Evolutionary conservation across 92 coral and sea anemone species (phyloP).

Genomic region (Paramuricea clavata): DNA sequence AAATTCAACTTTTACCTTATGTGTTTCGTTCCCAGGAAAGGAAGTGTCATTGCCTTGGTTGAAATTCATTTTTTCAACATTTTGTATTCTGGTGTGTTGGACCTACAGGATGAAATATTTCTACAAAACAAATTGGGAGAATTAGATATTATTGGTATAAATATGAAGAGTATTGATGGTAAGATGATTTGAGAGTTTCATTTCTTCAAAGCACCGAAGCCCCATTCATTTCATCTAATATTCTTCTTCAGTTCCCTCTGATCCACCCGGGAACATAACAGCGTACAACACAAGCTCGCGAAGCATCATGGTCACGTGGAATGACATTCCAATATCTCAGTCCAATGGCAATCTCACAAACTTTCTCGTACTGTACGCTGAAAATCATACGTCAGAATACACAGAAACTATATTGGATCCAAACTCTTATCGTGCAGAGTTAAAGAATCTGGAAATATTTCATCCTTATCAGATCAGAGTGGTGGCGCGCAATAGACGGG

Average conservation of each 20-base stretch:
- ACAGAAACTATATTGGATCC: constrained; percentile 24
- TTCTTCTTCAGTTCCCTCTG: constrained; percentile 79
- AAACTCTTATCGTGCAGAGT: not conserved
- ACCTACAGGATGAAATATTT: constrained; percentile 78
- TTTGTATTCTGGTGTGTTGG: constrained; percentile 81
- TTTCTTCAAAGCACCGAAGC: too few relatives aligned
- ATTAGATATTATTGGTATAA: constrained; percentile 48
- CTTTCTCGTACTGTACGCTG: constrained; percentile 67
- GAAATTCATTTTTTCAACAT: constrained; percentile 68
- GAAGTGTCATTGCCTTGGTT: constrained; percentile 83
- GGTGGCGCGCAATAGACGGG: constrained; percentile 79
- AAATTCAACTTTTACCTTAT: not conserved
- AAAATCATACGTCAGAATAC: not conserved
- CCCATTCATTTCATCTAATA: too few relatives aligned
- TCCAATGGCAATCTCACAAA: constrained; percentile 76
- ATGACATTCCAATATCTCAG: constrained; percentile 56
- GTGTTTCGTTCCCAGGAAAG: constrained; percentile 62
- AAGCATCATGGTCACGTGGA: constrained; percentile 74
- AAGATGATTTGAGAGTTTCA: constrained; percentile 38
- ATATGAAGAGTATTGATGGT: constrained; percentile 82
- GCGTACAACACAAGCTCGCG: constrained; percentile 80
- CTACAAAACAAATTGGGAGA: constrained; percentile 48
- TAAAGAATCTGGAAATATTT: constrained; percentile 67
- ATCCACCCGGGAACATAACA: constrained; percentile 68
- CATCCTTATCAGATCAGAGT: constrained; percentile 77